Evolutionary conservation across 2,113 vertebrate species (phyloP).

Genomic region (Osmerus eperlanus): DNA sequence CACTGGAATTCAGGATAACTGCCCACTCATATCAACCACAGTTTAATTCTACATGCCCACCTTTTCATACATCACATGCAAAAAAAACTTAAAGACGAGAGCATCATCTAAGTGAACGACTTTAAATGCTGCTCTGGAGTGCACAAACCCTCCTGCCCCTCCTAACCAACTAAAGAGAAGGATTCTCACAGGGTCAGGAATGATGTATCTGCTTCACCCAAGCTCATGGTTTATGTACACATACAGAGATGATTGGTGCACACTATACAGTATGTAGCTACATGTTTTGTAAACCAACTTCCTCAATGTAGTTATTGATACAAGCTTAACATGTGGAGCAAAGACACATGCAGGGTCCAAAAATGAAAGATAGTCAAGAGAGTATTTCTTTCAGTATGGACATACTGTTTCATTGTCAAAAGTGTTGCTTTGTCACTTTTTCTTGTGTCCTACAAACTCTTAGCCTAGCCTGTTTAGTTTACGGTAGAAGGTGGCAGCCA

Average conservation of each 20-base stretch:
- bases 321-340: not conserved
- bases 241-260: not conserved
- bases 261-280: not conserved
- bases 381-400: conserved; percentile 37
- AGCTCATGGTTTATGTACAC: conserved; percentile 21
- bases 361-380: conserved; percentile 26
- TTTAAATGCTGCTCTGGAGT: conserved; percentile 11
- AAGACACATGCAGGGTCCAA: conserved; percentile 8
- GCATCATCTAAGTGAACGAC: not conserved
- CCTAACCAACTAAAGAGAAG: not conserved
- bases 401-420: conserved; percentile 43
- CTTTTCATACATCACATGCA: conserved; percentile 33
- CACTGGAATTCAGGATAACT: conserved; percentile 1
- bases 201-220: not conserved
- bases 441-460: conserved; percentile 8
- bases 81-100: not conserved
- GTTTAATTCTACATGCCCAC: conserved; percentile 16
- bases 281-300: not conserved
- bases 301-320: conserved; percentile 15
- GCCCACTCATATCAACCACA: conserved; percentile 10
- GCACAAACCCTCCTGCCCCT: conserved; percentile 12
- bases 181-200: not conserved
- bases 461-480: conserved; percentile 44
- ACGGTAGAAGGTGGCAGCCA: conserved; percentile 52
- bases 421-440: conserved; percentile 18